Evolutionary conservation across 2,888 invertebrate species (phyloP).

Genomic region (Caenorhabditis uteleia): DNA sequence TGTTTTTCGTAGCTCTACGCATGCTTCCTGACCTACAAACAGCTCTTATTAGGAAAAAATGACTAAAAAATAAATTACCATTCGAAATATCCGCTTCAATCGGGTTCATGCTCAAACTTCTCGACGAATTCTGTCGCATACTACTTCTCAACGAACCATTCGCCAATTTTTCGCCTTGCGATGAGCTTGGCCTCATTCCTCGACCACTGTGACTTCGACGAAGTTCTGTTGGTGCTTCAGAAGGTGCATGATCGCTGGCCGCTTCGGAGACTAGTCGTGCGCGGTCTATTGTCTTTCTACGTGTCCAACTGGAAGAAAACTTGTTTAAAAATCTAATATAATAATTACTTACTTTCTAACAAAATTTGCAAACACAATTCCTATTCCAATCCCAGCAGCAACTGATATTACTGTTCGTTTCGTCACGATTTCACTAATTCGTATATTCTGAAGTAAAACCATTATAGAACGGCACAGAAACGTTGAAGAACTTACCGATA

Average conservation of each 20-base stretch:
- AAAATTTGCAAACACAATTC: constrained; percentile 32
- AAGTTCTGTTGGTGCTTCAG: constrained; percentile 3
- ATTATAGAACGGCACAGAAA: no score
- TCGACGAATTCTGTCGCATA: constrained; percentile 27
- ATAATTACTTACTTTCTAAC: constrained; percentile 15
- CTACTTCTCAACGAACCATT: constrained; percentile 11
- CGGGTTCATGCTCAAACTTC: constrained; percentile 31
- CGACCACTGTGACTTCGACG: constrained; percentile 21
- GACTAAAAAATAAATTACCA: not conserved
- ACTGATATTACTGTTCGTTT: constrained; percentile 30
- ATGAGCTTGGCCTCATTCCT: constrained; percentile 25
- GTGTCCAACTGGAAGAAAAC: constrained; percentile 13
- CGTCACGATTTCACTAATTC: constrained; percentile 25
- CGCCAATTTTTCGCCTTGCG: constrained; percentile 21
- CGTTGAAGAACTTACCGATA: no score
- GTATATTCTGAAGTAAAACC: no score
- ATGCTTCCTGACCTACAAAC: constrained; percentile 41
- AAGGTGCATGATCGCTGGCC: no score
- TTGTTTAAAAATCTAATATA: not conserved
- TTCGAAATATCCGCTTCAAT: constrained; percentile 31
- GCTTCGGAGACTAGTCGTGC: no score
- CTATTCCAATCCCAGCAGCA: constrained; percentile 36
- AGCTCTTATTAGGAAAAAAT: not conserved
- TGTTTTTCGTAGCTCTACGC: constrained; percentile 43
- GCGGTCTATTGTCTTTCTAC: not conserved